Evolutionary conservation across 2,113 vertebrate genomes (phyloP), one percentile per base, ranked within the genome.

Genomic region (Hypocryptadius cinnamomeus): DNA sequence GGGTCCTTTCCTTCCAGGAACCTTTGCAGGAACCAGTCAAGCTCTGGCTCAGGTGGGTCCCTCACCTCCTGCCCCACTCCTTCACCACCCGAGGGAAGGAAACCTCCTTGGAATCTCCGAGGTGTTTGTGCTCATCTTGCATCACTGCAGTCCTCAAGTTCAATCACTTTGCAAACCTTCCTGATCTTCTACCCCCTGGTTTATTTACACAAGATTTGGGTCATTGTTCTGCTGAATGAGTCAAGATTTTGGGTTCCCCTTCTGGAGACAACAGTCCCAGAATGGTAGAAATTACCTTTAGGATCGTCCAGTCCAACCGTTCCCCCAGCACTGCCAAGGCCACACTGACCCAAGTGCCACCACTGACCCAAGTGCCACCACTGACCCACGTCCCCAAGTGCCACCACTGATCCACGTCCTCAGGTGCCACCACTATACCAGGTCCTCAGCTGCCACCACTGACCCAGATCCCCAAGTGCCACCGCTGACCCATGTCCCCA

Each of bases 251-350:
- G 13, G n/a, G 53, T 6, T 65, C 42, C 9, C 30, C 6, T 45
- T 76, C 39, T 39, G 40, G 48, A 48, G 9, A 40, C 13, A 59
- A 8, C 59, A 14, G 5, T 35, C 44, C 31, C 35, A 21, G 70
- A 30, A 24, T 57, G 12, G 42, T 15, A 9, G 21, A 48, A 59
- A 42, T 14, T 25, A 42, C 3, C 44, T 21, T 50, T 50, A 16
- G 51, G 61, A 25, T 66, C 1, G 0, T 31, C 44, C 24, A 35
- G 61, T 25, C 24, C 51, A 4, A 8, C 30, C 0, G 0, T 8
- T n/a, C 23, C n/a, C 28, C 19, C 60, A 42, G 24, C 30, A 12
- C 11, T 14, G 33, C 56, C 16, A 30, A 25, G 56, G 56, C 25
- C 66, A 60, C 1, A 10, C 8, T 61, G 79, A 27, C 28, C 18